phyloP scores from a whole-genome alignment of 1,140 invertebrate genomes.

The Bombus difficillimus region DNA sequence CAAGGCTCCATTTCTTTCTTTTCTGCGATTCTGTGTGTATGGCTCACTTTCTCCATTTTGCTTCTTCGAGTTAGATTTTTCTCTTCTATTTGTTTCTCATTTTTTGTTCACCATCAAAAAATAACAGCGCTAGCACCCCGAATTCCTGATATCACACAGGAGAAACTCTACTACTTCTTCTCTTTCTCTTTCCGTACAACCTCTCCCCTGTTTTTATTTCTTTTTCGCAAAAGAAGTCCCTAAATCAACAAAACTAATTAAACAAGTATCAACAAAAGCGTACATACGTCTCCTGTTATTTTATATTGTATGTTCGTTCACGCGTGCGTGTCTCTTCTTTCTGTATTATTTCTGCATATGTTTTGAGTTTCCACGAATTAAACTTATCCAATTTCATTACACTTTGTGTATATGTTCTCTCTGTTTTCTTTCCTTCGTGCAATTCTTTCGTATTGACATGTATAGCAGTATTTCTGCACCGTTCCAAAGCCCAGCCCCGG shows the following conservation, averaged over 20 bases:
- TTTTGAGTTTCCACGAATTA: neutral
- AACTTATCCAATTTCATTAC: conserved; percentile 36
- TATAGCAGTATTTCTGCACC: conserved; percentile 58
- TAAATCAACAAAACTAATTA: conserved; percentile 74
- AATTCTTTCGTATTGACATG: conserved; percentile 45
- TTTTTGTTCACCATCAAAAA: conserved; percentile 8
- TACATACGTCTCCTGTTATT: conserved; percentile 65
- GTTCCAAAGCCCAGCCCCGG: conserved; percentile 78
- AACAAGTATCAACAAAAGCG: conserved; percentile 75
- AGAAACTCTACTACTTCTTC: conserved; percentile 6
- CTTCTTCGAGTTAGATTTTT: conserved; percentile 1
- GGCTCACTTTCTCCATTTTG: conserved; percentile 9
- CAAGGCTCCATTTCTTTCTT: conserved; percentile 61
- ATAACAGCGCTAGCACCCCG: conserved; percentile 40
- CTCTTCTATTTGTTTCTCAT: no score
- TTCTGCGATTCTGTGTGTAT: conserved; percentile 19
- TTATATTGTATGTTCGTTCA: conserved; percentile 48
- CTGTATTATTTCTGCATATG: conserved; percentile 40
- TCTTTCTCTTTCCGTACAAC: neutral
- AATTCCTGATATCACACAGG: conserved; percentile 28
- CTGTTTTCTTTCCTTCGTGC: neutral
- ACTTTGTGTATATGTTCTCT: conserved; percentile 24
- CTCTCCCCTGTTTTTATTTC: conserved; percentile 15
- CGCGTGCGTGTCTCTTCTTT: conserved; percentile 40
- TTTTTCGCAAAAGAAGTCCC: conserved; percentile 61